phyloP scores from a whole-genome alignment of 2,797 vertebrate genomes.

The Sciaenops ocellatus region DNA sequence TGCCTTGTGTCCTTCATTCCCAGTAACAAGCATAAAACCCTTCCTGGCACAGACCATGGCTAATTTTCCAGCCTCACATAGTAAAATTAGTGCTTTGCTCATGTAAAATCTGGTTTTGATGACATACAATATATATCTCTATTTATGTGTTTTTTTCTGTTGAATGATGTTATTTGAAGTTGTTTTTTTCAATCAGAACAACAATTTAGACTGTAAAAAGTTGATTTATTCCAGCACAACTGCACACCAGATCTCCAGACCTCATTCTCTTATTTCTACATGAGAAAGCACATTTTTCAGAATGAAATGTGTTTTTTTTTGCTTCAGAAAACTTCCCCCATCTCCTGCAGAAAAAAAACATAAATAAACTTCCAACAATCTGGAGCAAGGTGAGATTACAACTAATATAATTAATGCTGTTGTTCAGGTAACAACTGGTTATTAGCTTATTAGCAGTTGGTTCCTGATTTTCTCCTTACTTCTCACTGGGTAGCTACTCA shows the following conservation, averaged over 20 bases:
- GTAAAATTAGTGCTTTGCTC: neutral
- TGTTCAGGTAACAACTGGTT: neutral
- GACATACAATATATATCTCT: neutral
- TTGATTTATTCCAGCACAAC: neutral
- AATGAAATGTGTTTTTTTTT: neutral
- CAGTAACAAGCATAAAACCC: constrained; percentile 5
- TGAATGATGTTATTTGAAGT: neutral
- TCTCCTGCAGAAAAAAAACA: neutral
- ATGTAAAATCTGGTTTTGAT: constrained; percentile 32
- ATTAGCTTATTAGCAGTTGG: neutral
- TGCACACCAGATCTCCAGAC: constrained; percentile 27
- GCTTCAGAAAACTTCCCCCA: neutral
- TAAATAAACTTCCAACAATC: neutral
- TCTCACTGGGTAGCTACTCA: neutral
- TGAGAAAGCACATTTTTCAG: neutral
- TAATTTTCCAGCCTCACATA: constrained; percentile 17
- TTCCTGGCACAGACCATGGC: neutral
- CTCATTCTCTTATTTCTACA: neutral
- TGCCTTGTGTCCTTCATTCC: constrained; percentile 1
- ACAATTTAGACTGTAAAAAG: neutral
- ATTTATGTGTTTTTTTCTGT: constrained; percentile 6
- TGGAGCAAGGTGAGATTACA: neutral
- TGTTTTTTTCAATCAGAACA: constrained; percentile 1
- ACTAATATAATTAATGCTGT: neutral
- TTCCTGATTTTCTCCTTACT: too few species aligned